Base-by-base conservation (phyloP, 2,888 invertebrate genomes). In the Orthonychiurus folsomi region DNA sequence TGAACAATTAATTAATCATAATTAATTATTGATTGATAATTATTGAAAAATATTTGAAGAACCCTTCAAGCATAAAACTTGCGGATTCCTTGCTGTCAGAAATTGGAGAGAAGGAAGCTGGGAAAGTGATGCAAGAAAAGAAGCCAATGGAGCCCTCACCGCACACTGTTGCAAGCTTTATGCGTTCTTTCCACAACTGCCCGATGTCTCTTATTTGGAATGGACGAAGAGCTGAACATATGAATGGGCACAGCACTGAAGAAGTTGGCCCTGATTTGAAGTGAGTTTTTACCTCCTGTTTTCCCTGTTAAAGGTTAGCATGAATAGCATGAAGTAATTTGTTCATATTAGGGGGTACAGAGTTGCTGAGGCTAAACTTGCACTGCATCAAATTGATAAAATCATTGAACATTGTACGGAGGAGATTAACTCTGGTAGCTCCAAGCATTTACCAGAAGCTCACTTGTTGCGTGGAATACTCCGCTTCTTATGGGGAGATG, bases 1-100 rank as follows among this genome's bases (percentile, higher is more conserved):
- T n/a, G n/a, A n/a, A n/a, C n/a, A n/a, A n/a, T n/a, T n/a, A n/a
- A n/a, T n/a, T n/a, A n/a, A n/a, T n/a, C n/a, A n/a, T n/a, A n/a
- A n/a, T n/a, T n/a, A n/a, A n/a, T n/a, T n/a, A n/a, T n/a, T n/a
- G n/a, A n/a, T n/a, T n/a, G n/a, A n/a, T n/a, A n/a, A n/a, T n/a
- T n/a, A n/a, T n/a, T n/a, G n/a, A n/a, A n/a, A n/a, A n/a, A n/a
- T n/a, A n/a, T n/a, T n/a, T n/a, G n/a, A n/a, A n/a, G n/a, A 5
- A 37, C 75, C 86, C 86, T 73, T 83, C 82, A 66, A 87, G 89
- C 24, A 80, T 95, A 25, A 79, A 86, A 63, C 86, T 87, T 79
- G 93, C 94, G 25, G 95, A 95, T 78, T 83, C 89, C 60, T 85
- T 95, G 60, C 80, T 96, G 12, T 93, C 92, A 76, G 86, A 88